Conservation (phyloP, 1,140 invertebrate genomes). For the Pseudoatta argentina region DNA sequence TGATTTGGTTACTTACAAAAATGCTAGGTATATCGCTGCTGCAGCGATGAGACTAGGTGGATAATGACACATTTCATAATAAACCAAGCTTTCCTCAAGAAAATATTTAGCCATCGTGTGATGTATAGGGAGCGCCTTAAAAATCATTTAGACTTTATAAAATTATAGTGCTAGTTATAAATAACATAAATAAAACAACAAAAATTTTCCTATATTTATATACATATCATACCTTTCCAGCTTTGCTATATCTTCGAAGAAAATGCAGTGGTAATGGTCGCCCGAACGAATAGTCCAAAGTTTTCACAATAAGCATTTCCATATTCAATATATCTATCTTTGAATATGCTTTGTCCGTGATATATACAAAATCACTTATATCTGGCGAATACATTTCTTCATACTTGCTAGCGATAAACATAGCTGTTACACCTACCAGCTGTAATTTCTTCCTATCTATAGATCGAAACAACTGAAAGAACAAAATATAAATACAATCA, state of each 20-base stretch:
- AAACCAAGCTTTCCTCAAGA: conserved; percentile 93
- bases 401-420: conserved; percentile 98
- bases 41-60: conserved; percentile 94
- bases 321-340: conserved; percentile 93
- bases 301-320: conserved; percentile 93
- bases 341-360: conserved; percentile 96
- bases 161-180: neutral
- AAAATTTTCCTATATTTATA: neutral
- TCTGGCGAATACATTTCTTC: conserved; percentile 98
- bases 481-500: conserved; percentile 16
- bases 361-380: conserved; percentile 95
- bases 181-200: neutral
- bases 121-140: conserved; percentile 88
- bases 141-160: conserved; percentile 4
- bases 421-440: conserved; percentile 95
- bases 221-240: conserved; percentile 87
- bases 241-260: conserved; percentile 93
- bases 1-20: conserved; percentile 83
- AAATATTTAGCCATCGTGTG: conserved; percentile 97
- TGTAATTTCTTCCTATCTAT: conserved; percentile 92
- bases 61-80: conserved; percentile 94
- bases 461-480: conserved; percentile 85
- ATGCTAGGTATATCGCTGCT: conserved; percentile 90
- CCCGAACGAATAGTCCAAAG: conserved; percentile 93
- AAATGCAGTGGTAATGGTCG: conserved; percentile 96